Evolutionary conservation across 2,888 invertebrate species (phyloP).

Genomic region (Dryobota labecula): DNA sequence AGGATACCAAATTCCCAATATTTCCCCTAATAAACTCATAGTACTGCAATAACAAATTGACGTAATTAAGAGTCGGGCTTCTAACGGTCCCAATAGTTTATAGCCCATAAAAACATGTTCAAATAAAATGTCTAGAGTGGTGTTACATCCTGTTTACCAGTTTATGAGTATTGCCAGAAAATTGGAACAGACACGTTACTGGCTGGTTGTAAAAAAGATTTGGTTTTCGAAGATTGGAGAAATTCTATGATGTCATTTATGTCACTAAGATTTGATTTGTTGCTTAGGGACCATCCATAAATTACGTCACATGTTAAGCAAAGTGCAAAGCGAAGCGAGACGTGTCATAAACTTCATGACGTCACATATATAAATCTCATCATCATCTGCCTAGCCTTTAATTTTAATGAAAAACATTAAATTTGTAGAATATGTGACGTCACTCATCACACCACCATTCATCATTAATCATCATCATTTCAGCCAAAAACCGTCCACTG

Average conservation of each 20-base stretch:
- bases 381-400: no score
- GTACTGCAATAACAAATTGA: constrained; percentile 38
- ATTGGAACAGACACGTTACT: constrained; percentile 9
- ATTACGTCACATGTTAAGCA: no score
- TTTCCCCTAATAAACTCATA: constrained; percentile 42
- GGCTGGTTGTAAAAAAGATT: neutral
- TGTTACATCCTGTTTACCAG: constrained; percentile 11
- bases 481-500: no score
- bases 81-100: constrained; percentile 38
- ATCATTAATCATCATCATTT: no score
- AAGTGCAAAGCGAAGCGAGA: no score
- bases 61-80: constrained; percentile 26
- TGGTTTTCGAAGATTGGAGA: neutral
- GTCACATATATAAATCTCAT: no score
- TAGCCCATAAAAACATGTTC: constrained; percentile 36
- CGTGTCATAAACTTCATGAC: no score
- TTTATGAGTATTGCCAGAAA: constrained; percentile 31
- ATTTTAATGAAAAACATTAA: no score
- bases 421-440: no score
- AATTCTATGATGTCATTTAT: neutral
- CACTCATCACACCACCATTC: no score
- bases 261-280: neutral
- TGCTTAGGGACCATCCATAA: no score
- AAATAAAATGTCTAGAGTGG: constrained; percentile 40
- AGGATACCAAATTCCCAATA: constrained; percentile 33